These are phyloP conservation scores for Hirtodrosophila duncani DNA, from an alignment of 2,888 invertebrate species.

Conservation along the genomic window DNA sequence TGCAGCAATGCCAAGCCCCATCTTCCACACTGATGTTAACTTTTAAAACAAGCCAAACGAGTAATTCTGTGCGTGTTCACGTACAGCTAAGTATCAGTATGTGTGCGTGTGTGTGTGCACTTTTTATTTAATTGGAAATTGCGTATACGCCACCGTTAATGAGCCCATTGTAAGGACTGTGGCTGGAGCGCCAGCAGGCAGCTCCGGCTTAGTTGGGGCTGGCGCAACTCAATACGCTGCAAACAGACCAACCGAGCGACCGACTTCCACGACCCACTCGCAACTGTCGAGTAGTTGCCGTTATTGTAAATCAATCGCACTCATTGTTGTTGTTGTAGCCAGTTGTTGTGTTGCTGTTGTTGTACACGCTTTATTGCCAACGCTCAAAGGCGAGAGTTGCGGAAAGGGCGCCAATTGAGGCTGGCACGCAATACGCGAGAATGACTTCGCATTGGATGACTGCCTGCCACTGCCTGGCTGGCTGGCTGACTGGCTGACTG, in stretches of 20 bases:
- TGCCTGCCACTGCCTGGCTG: slow-evolving; percentile 28
- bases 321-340: slow-evolving; percentile 2
- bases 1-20: not conserved
- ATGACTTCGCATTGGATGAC: slow-evolving; percentile 6
- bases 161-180: slow-evolving; percentile 56
- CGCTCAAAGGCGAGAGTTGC: slow-evolving; percentile 44
- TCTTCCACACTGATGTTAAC: slow-evolving; percentile 41
- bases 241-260: too few species aligned
- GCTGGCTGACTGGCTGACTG: slow-evolving; percentile 34
- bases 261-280: slow-evolving; percentile 4
- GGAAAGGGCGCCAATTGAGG: slow-evolving; percentile 43
- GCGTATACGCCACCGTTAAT: slow-evolving; percentile 67
- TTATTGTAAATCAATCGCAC: slow-evolving; percentile 73
- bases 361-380: slow-evolving; percentile 16
- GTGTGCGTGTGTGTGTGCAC: slow-evolving; percentile 17
- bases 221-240: slow-evolving; percentile 16
- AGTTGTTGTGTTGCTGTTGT: slow-evolving; percentile 22
- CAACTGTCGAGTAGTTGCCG: slow-evolving; percentile 47
- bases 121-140: slow-evolving; percentile 71
- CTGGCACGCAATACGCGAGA: slow-evolving; percentile 59
- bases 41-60: slow-evolving; percentile 52
- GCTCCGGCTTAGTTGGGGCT: slow-evolving; percentile 37
- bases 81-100: not conserved
- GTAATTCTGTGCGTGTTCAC: slow-evolving; percentile 42
- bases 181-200: slow-evolving; percentile 8